Evolutionary conservation across 2,888 invertebrate species (phyloP).

Genomic region (Orthosia gracilis): DNA sequence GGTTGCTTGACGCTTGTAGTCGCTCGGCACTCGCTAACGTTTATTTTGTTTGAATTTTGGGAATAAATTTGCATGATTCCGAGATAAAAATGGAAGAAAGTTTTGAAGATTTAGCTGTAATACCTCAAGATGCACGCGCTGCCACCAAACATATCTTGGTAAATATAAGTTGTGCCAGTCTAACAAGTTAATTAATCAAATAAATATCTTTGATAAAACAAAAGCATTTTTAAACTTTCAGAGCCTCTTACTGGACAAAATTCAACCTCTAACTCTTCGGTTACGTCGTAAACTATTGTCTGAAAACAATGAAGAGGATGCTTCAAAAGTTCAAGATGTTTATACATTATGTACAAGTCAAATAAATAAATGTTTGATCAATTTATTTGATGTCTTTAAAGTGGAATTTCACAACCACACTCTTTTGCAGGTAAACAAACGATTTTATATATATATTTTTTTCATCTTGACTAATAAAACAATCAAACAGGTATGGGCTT

Average conservation of each 20-base stretch:
- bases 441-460: neutral
- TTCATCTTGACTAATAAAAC: neutral
- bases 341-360: slow-evolving; percentile 84
- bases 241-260: slow-evolving; percentile 76
- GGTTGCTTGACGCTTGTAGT: too few species aligned
- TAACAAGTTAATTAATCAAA: neutral
- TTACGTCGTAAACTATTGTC: slow-evolving; percentile 75
- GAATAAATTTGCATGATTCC: neutral
- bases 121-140: slow-evolving; percentile 70
- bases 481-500: neutral
- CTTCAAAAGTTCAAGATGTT: slow-evolving; percentile 76
- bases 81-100: slow-evolving; percentile 42
- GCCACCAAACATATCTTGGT: slow-evolving; percentile 81
- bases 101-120: slow-evolving; percentile 53
- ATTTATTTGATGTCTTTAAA: slow-evolving; percentile 83
- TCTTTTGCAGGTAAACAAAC: slow-evolving; percentile 74
- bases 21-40: neutral
- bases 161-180: slow-evolving; percentile 28
- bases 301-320: slow-evolving; percentile 61
- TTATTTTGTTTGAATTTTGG: slow-evolving; percentile 40
- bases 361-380: slow-evolving; percentile 83
- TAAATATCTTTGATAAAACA: neutral
- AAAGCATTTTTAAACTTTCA: slow-evolving; percentile 66
- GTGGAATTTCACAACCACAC: slow-evolving; percentile 76
- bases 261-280: slow-evolving; percentile 77